Conservation (phyloP, 2,113 vertebrate species). For the Dipodomys ordii region DNA sequence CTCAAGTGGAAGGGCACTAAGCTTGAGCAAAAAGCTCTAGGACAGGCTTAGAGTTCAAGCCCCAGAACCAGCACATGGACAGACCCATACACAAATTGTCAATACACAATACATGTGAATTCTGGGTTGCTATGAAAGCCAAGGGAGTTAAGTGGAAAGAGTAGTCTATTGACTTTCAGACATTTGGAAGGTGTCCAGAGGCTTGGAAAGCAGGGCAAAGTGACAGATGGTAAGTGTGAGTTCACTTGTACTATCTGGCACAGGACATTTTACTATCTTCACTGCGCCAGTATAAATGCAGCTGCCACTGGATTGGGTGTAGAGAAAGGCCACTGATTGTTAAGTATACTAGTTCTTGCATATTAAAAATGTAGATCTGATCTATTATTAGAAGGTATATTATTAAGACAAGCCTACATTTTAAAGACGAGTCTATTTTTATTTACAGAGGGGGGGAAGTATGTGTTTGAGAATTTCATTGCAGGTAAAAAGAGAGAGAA, state of each 20-base stretch:
- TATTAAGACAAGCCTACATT: constrained; percentile 23
- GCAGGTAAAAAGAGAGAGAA: constrained; percentile 43
- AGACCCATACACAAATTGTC: too few relatives aligned
- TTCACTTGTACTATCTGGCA: not conserved
- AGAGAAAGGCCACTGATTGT: constrained; percentile 69
- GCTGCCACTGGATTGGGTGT: constrained; percentile 51
- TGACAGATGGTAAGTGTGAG: constrained; percentile 73
- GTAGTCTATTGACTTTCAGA: constrained; percentile 81
- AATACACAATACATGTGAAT: constrained; percentile 66
- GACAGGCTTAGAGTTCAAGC: too few relatives aligned
- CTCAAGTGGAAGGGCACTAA: too few relatives aligned
- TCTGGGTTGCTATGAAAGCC: constrained; percentile 69
- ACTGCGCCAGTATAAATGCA: constrained; percentile 74
- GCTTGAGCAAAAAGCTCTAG: too few relatives aligned
- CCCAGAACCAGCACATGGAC: too few relatives aligned
- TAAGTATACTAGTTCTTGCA: constrained; percentile 29
- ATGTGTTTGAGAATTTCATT: not conserved
- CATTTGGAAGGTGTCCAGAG: constrained; percentile 85
- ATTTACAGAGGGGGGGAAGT: constrained; percentile 11
- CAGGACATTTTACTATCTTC: not conserved
- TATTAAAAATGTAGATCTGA: constrained; percentile 73
- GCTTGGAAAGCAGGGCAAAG: constrained; percentile 80
- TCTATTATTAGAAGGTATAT: constrained; percentile 72
- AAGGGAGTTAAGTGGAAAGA: constrained; percentile 64
- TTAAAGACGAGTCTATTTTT: constrained; percentile 39